Evolutionary conservation across 2,113 vertebrate species (phyloP).

Genomic region (Myiopsitta monachus): DNA sequence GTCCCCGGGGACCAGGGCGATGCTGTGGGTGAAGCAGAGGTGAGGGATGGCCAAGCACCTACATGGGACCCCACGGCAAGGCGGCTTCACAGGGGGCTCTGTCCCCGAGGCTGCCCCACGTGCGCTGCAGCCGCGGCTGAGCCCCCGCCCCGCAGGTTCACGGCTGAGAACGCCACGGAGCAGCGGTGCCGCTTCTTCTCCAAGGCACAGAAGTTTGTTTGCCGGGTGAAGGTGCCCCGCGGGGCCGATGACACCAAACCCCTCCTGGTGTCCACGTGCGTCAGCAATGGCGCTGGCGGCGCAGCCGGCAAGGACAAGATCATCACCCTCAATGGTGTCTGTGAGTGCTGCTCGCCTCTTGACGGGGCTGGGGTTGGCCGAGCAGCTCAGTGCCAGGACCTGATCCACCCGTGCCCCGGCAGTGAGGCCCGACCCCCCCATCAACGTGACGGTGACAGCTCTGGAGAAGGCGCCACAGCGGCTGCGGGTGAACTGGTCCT

Average conservation of each 20-base stretch:
- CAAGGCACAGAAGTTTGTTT: constrained; percentile 40
- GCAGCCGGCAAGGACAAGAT: neutral
- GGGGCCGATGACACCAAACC: neutral
- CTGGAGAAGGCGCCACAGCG: constrained; percentile 9
- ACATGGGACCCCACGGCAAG: neutral
- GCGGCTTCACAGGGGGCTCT: neutral
- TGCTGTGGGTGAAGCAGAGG: constrained; percentile 61
- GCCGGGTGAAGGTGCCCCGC: constrained; percentile 28
- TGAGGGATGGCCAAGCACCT: neutral
- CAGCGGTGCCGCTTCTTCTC: constrained; percentile 58
- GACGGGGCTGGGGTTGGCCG: neutral
- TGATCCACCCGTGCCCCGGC: neutral
- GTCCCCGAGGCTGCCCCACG: too few species aligned
- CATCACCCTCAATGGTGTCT: neutral
- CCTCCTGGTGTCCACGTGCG: constrained; percentile 42
- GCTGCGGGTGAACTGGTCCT: constrained; percentile 67
- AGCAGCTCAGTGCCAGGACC: neutral
- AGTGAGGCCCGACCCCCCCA: constrained; percentile 74
- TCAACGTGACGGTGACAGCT: constrained; percentile 17
- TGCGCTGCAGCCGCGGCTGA: neutral
- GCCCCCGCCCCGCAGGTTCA: neutral
- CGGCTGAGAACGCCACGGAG: accelerated
- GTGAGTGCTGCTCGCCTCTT: neutral
- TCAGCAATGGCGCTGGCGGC: neutral
- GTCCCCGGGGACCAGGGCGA: neutral